These are phyloP conservation scores for Diadegma fenestrale DNA, from an alignment of 2,888 invertebrate genomes.

Conservation along the genomic window DNA sequence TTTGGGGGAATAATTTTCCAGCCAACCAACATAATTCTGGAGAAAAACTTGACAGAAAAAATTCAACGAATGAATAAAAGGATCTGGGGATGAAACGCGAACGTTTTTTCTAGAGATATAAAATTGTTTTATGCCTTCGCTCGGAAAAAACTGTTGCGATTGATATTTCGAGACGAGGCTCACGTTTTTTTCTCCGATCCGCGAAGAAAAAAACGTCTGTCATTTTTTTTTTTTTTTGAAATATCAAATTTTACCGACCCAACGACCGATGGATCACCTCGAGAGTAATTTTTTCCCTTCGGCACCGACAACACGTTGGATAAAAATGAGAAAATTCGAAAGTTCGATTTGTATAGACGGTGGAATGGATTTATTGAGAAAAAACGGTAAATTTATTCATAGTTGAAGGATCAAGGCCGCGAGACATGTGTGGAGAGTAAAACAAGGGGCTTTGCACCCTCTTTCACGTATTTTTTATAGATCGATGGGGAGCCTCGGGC, in stretches of 20 bases:
- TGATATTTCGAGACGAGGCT: too few species aligned
- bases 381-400: slow-evolving; percentile 1
- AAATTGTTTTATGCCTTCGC: neutral
- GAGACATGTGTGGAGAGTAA: slow-evolving; percentile 18
- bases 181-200: too few species aligned
- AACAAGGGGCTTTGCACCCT: slow-evolving; percentile 44
- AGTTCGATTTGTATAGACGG: neutral
- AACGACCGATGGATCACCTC: neutral
- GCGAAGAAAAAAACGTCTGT: too few species aligned
- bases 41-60: neutral
- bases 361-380: neutral
- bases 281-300: neutral
- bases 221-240: too few species aligned
- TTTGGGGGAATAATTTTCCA: neutral
- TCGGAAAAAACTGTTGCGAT: too few species aligned
- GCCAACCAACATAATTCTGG: neutral
- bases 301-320: neutral
- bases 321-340: neutral
- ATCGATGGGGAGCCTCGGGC: slow-evolving; percentile 28
- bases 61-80: neutral
- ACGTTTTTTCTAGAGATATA: too few species aligned
- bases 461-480: slow-evolving; percentile 2
- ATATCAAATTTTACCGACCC: too few species aligned
- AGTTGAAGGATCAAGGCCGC: slow-evolving; percentile 8
- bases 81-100: neutral